These are phyloP conservation scores for Cheilinus undulatus DNA, from an alignment of 2,113 vertebrate species.

Conservation along the genomic window DNA sequence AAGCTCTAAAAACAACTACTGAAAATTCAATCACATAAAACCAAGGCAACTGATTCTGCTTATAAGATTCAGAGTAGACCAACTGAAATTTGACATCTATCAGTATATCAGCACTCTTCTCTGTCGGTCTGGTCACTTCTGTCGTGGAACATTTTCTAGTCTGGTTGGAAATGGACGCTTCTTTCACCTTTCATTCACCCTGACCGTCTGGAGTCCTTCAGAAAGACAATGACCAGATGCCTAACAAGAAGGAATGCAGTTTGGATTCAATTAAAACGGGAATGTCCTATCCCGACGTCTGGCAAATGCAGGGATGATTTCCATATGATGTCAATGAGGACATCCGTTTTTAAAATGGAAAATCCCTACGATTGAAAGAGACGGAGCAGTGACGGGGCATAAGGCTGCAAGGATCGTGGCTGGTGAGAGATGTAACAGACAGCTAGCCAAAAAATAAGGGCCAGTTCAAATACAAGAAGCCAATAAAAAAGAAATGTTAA, in stretches of 20 bases:
- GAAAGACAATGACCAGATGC: constrained; percentile 46
- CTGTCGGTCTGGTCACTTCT: constrained; percentile 9
- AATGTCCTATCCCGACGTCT: constrained; percentile 23
- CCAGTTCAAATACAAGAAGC: neutral
- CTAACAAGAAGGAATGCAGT: constrained; percentile 24
- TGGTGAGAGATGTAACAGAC: neutral
- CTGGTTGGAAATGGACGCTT: neutral
- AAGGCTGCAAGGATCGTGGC: neutral
- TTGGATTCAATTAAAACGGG: constrained; percentile 34
- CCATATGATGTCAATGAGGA: constrained; percentile 43
- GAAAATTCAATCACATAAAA: too few relatives aligned
- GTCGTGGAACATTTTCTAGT: neutral
- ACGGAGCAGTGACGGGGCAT: neutral
- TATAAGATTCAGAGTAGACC: too few relatives aligned
- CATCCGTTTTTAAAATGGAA: constrained; percentile 25
- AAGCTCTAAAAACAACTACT: too few relatives aligned
- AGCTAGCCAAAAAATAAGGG: neutral
- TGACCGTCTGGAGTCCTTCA: constrained; percentile 29
- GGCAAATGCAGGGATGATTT: constrained; percentile 33
- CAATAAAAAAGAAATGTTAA: too few relatives aligned
- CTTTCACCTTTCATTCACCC: constrained; percentile 18
- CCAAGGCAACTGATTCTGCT: too few relatives aligned
- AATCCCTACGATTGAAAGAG: constrained; percentile 4
- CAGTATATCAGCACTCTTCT: too few relatives aligned
- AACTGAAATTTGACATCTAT: too few relatives aligned